A percentile compares a stretch with the other conserved stretches of the same genome.
phyloP scores from a whole-genome alignment of 2,888 invertebrate genomes.

The Harpalus rufipes region DNA sequence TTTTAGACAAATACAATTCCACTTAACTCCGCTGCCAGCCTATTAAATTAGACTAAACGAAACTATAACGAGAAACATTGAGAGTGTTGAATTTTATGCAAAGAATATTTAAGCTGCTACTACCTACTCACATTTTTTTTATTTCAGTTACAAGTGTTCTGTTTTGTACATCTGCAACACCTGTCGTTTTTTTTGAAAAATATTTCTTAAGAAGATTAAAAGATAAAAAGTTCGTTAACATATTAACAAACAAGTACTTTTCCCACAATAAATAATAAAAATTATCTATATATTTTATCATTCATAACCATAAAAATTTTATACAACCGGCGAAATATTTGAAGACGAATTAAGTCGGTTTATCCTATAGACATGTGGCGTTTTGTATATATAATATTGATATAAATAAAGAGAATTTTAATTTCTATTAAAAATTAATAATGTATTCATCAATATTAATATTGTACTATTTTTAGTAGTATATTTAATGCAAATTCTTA shows the following conservation, averaged over 20 bases:
- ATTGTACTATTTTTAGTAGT: no score
- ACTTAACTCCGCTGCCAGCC: constrained; percentile 6
- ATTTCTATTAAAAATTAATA: no score
- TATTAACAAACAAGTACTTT: neutral
- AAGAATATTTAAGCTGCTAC: neutral
- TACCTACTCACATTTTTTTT: constrained; percentile 1
- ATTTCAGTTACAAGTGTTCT: neutral
- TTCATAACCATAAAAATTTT: neutral
- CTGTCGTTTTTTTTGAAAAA: constrained; percentile 18
- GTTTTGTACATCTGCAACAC: constrained; percentile 17
- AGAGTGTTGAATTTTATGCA: constrained; percentile 21
- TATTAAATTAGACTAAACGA: constrained; percentile 30
- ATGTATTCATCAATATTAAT: no score
- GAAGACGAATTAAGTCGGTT: no score
- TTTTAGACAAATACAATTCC: constrained; percentile 43
- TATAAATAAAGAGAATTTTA: no score
- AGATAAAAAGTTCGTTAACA: constrained; percentile 26
- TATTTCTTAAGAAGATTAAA: neutral
- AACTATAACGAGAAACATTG: constrained; percentile 25
- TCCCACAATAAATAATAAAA: neutral
- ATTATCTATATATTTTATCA: neutral
- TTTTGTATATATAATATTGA: no score
- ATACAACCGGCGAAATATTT: neutral
- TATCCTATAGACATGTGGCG: no score
- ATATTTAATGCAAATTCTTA: no score